phyloP scores from a whole-genome alignment of 2,797 vertebrate species.

The Mycteria americana region DNA sequence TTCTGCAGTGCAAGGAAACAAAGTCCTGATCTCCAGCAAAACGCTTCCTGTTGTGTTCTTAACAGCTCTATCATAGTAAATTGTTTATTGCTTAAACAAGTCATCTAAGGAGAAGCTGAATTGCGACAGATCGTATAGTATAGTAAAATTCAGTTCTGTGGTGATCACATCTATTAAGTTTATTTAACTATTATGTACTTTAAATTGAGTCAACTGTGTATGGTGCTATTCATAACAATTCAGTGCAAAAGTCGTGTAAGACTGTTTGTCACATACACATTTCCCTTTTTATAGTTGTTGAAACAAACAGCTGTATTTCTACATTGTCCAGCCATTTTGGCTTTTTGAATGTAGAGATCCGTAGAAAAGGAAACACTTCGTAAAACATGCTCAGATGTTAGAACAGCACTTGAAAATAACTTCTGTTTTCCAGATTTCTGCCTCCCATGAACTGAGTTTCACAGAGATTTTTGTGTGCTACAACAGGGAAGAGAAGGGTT shows the following conservation, averaged over 20 bases:
- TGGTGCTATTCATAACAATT: neutral
- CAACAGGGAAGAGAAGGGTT: neutral
- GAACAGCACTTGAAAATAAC: neutral
- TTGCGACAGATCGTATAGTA: accelerated
- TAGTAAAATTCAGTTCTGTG: neutral
- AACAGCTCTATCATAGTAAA: accelerated
- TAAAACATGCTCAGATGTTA: neutral
- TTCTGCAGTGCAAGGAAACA: neutral
- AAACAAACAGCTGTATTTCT: neutral
- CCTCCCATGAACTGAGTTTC: neutral
- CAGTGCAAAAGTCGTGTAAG: neutral
- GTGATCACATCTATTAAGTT: neutral
- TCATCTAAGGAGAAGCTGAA: neutral
- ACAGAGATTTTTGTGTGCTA: neutral
- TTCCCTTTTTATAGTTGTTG: neutral
- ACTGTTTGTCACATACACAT: neutral
- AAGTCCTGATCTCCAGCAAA: neutral
- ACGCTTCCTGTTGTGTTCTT: neutral
- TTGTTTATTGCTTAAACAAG: neutral
- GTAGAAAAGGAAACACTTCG: neutral
- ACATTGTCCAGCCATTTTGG: neutral
- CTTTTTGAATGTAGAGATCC: neutral
- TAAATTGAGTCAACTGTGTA: neutral
- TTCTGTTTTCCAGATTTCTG: neutral
- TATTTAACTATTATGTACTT: neutral